A percentile compares a stretch with the other conserved stretches of the same genome.
Evolutionary conservation across 2,797 vertebrate species (phyloP).

Genomic region (Sandelia bainsii): DNA sequence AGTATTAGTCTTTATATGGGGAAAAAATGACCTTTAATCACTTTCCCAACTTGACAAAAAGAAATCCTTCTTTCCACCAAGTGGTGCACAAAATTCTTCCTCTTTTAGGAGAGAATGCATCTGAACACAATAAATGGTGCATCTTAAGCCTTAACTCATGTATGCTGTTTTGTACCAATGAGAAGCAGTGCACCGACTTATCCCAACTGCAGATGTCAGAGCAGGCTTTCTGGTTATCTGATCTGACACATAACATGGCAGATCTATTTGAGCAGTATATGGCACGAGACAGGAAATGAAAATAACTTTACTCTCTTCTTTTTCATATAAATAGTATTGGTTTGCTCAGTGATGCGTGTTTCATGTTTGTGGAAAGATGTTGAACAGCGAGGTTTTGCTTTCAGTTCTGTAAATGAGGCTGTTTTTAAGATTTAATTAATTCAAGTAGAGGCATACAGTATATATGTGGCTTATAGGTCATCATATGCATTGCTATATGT

Average conservation of each 20-base stretch:
- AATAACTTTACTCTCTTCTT: constrained; percentile 43
- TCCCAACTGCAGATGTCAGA: constrained; percentile 87
- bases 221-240: constrained; percentile 88
- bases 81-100: neutral
- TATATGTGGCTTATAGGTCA: neutral
- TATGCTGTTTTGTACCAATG: constrained; percentile 26
- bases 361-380: constrained; percentile 20
- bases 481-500: too few species aligned
- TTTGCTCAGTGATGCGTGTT: constrained; percentile 15
- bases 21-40: constrained; percentile 18
- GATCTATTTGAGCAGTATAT: constrained; percentile 85
- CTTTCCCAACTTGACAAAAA: neutral
- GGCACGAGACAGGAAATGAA: constrained; percentile 82
- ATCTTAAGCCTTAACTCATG: constrained; percentile 23
- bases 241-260: constrained; percentile 89
- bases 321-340: constrained; percentile 31
- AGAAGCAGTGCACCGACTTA: constrained; percentile 61
- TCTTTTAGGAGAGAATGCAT: constrained; percentile 24
- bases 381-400: neutral
- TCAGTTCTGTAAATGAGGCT: neutral
- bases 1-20: constrained; percentile 4
- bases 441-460: constrained; percentile 1
- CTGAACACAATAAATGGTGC: constrained; percentile 47
- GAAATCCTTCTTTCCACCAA: constrained; percentile 9
- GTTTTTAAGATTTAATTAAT: neutral